Conservation (phyloP, 2,113 vertebrate species). For the Polypterus bichir region DNA sequence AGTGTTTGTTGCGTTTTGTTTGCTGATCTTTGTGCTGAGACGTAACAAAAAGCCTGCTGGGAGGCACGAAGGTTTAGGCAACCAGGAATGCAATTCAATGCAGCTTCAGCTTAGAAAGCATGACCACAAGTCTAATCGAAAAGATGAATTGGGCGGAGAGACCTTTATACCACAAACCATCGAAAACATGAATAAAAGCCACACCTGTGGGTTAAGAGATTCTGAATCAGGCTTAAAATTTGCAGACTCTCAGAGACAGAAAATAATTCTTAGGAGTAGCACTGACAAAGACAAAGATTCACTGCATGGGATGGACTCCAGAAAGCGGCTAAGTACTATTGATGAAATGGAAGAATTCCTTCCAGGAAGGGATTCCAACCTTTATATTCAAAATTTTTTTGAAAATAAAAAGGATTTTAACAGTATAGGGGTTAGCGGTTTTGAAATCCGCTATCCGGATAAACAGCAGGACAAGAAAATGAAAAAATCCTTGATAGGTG, state of each 20-base stretch:
- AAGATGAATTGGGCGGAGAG: conserved; percentile 73
- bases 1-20: conserved; percentile 94
- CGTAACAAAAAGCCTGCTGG: conserved; percentile 82
- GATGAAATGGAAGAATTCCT: conserved; percentile 94
- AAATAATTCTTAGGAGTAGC: conserved; percentile 71
- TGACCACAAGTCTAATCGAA: conserved; percentile 74
- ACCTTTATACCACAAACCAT: conserved; percentile 95
- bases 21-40: conserved; percentile 85
- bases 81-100: conserved; percentile 79
- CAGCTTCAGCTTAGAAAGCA: conserved; percentile 79
- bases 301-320: conserved; percentile 62
- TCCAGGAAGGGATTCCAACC: conserved; percentile 81
- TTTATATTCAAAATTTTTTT: conserved; percentile 92
- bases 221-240: conserved; percentile 79
- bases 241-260: conserved; percentile 78
- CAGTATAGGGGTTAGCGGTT: conserved; percentile 92
- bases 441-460: conserved; percentile 93
- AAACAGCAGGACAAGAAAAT: conserved; percentile 89
- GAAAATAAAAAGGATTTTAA: conserved; percentile 93
- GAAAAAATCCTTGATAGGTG: conserved; percentile 93
- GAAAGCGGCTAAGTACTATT: conserved; percentile 93
- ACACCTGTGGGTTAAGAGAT: conserved; percentile 81
- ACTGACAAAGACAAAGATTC: conserved; percentile 84
- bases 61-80: conserved; percentile 81
- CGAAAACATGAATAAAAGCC: conserved; percentile 91